Base-by-base conservation (phyloP, 2,888 invertebrate genomes). In the Philaethria dido region DNA sequence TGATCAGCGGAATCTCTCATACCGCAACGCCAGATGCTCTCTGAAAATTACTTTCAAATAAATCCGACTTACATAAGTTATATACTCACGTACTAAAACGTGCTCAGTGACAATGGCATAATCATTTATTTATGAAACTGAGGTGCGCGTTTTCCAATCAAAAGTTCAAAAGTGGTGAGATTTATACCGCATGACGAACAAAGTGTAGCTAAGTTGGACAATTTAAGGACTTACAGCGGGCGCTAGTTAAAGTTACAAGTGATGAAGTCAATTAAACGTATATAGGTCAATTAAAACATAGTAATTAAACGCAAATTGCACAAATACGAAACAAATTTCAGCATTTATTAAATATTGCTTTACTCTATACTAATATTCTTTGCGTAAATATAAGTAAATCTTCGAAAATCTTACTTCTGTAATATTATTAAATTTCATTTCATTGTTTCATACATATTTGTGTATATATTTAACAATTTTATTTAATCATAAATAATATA, bases 11-110 rank as follows among this genome's bases (percentile, higher is more conserved):
- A 89, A 89, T 89, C 83, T 86, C 87, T 89, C 88, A 89, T 85
- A 85, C 87, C 90, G 86, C 86, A 86, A 76, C 79, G 86, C 89
- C 92, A 92, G 92, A 86, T 92, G 92, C 89, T 88, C 87, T 76
- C 88, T 80, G 85, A 83, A 89, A 90, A 92, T 92, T 92, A 89
- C 90, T 92, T 89, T 88, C 85, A 83, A 87, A 91, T 90, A 92
- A 89, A 89, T 89, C 87, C 85, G 83, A 85, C 83, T 83, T 80
- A 82, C 80, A 79, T 75, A 77, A 75, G 77, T 77, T 74, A 80
- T 74, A 72, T 68, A 74, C 71, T 73, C 71, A 70, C 73, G 66
- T 75, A 69, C 73, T 69, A 72, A 70, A 65, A 62, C 77, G 77
- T 75, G 75, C 75, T 77, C 75, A 77, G 76, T 77, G 75, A 78